Evolutionary conservation across 2,888 invertebrate species (phyloP).

Genomic region (Pollenia labialis): DNA sequence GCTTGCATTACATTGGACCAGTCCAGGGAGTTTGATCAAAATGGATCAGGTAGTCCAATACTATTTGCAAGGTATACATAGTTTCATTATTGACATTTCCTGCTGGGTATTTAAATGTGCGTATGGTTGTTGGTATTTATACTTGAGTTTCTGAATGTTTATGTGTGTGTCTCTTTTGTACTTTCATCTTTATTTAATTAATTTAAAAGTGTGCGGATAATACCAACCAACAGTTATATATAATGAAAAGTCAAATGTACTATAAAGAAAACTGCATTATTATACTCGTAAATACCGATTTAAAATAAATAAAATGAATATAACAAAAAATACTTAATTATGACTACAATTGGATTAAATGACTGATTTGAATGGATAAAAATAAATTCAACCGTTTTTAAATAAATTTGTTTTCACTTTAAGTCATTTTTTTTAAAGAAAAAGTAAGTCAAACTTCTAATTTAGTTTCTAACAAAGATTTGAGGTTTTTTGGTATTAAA

Average conservation of each 20-base stretch:
- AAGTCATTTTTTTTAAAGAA: neutral
- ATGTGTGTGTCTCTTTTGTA: slow-evolving; percentile 1
- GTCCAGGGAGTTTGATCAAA: too few relatives aligned
- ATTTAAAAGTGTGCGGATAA: slow-evolving; percentile 83
- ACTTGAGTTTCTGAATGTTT: neutral
- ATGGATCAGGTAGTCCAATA: too few relatives aligned
- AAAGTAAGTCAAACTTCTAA: neutral
- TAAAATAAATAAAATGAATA: slow-evolving; percentile 10
- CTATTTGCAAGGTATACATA: too few relatives aligned
- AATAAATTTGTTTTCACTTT: neutral
- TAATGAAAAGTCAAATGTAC: slow-evolving; percentile 57
- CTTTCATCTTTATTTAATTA: slow-evolving; percentile 79
- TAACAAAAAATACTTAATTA: neutral
- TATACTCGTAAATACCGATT: slow-evolving; percentile 44
- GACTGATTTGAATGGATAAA: neutral
- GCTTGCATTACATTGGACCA: too few relatives aligned
- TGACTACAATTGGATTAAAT: neutral
- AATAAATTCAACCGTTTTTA: neutral
- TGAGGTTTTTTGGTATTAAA: too few relatives aligned
- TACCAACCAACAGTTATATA: slow-evolving; percentile 71
- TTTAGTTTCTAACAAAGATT: too few relatives aligned
- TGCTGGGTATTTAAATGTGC: neutral
- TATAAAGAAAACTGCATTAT: slow-evolving; percentile 19
- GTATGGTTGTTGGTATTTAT: neutral
- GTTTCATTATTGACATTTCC: too few relatives aligned